Evolutionary conservation across 2,797 vertebrate genomes (phyloP).

Genomic region (Phoxinus dragarum): DNA sequence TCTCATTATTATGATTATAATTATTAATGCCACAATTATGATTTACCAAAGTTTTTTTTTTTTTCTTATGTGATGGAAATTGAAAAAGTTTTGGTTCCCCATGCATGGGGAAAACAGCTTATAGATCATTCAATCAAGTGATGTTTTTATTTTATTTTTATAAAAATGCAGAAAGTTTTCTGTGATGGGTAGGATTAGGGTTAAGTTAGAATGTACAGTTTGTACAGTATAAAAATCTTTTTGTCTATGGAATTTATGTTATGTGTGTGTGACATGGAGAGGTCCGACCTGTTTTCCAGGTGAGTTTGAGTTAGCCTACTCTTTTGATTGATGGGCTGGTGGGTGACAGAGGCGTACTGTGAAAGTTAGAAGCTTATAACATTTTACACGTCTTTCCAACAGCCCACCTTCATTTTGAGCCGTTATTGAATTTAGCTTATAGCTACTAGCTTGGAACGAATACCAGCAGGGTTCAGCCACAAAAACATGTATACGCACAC

Average conservation of each 20-base stretch:
- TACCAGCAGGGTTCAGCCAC: not conserved
- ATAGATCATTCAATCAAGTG: not conserved
- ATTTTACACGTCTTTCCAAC: slow-evolving; percentile 5
- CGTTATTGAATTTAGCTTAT: not conserved
- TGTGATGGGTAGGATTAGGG: not conserved
- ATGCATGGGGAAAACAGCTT: not conserved
- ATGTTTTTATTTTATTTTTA: too few species aligned
- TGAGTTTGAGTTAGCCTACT: not conserved
- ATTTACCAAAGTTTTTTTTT: not conserved
- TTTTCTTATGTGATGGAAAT: not conserved
- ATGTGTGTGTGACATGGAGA: not conserved
- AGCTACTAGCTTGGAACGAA: not conserved
- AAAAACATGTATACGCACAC: not conserved
- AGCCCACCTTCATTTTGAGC: slow-evolving; percentile 28
- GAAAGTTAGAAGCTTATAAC: slow-evolving; percentile 8
- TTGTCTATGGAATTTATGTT: not conserved
- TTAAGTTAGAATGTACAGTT: not conserved
- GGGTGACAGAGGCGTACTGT: slow-evolving; percentile 14
- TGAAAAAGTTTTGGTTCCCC: not conserved
- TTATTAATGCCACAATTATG: not conserved
- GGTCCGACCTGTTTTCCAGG: not conserved
- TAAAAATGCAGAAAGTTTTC: too few species aligned
- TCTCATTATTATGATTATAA: not conserved
- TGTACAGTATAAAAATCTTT: not conserved
- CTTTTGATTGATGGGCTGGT: not conserved